phyloP scores from a whole-genome alignment of 2,797 vertebrate genomes.

The Myotis daubentonii region DNA sequence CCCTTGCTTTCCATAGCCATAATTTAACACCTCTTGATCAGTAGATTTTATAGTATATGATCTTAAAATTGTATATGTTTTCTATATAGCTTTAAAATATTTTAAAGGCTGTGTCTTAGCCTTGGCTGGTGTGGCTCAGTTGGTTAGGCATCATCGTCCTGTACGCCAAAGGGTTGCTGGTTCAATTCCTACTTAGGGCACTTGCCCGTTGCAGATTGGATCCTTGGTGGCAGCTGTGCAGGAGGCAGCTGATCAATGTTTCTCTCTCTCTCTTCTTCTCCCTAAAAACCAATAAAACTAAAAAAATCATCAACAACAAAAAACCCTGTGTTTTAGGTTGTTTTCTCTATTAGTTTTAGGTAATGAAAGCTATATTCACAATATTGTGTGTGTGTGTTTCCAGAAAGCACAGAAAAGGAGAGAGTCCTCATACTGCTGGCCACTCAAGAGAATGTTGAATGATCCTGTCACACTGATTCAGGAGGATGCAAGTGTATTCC shows the following conservation, averaged over 20 bases:
- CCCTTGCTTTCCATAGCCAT: background rate
- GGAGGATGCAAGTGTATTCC: background rate
- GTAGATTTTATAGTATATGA: background rate
- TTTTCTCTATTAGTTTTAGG: background rate
- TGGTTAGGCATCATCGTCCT: background rate
- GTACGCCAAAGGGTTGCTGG: background rate
- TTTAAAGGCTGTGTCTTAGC: background rate
- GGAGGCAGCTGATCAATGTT: background rate
- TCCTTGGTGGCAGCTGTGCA: background rate
- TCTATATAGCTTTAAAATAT: background rate
- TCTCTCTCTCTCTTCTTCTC: background rate
- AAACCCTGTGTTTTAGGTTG: background rate
- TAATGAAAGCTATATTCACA: background rate
- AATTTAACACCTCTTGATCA: background rate
- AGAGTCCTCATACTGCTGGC: background rate
- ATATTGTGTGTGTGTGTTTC: background rate
- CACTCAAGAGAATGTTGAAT: background rate
- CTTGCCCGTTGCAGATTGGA: background rate
- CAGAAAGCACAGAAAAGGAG: background rate
- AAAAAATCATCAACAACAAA: background rate
- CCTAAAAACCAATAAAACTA: background rate
- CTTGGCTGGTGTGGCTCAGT: background rate
- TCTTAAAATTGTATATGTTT: background rate
- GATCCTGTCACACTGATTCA: background rate
- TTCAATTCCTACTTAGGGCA: background rate